These are phyloP conservation scores for Brachyistius frenatus DNA, from an alignment of 2,113 vertebrate genomes.

Conservation along the genomic window DNA sequence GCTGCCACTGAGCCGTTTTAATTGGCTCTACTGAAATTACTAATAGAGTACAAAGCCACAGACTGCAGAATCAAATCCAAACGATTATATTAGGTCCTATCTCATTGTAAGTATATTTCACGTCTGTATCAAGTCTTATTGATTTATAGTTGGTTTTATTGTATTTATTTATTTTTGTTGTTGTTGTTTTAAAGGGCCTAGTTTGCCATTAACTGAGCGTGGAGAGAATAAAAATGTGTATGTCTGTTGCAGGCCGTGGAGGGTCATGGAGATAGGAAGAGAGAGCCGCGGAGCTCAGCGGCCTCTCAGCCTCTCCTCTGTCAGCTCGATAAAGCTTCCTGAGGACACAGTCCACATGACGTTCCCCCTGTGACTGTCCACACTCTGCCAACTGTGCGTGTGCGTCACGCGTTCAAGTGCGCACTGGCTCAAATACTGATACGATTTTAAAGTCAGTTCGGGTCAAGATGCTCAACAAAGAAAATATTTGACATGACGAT, in stretches of 20 bases:
- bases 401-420: not conserved
- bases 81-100: too few relatives aligned
- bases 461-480: constrained; percentile 4
- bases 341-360: constrained; percentile 58
- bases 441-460: not conserved
- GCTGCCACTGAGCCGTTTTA: too few relatives aligned
- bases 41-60: too few relatives aligned
- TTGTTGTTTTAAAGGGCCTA: too few relatives aligned
- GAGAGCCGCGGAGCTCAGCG: constrained; percentile 16
- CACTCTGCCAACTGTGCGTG: not conserved
- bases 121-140: too few relatives aligned
- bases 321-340: constrained; percentile 33
- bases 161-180: too few relatives aligned
- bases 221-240: too few relatives aligned
- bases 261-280: constrained; percentile 13
- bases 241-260: not conserved
- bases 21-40: too few relatives aligned
- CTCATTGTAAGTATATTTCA: too few relatives aligned
- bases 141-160: too few relatives aligned
- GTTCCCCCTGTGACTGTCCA: constrained; percentile 43
- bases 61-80: too few relatives aligned
- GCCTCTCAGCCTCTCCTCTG: constrained; percentile 34
- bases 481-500: not conserved
- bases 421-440: not conserved
- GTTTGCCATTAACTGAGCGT: too few relatives aligned